Evolutionary conservation across 2,797 vertebrate genomes (phyloP), one percentile per base, ranked within the genome.

Genomic region (Pseudocheirus occidentalis): DNA sequence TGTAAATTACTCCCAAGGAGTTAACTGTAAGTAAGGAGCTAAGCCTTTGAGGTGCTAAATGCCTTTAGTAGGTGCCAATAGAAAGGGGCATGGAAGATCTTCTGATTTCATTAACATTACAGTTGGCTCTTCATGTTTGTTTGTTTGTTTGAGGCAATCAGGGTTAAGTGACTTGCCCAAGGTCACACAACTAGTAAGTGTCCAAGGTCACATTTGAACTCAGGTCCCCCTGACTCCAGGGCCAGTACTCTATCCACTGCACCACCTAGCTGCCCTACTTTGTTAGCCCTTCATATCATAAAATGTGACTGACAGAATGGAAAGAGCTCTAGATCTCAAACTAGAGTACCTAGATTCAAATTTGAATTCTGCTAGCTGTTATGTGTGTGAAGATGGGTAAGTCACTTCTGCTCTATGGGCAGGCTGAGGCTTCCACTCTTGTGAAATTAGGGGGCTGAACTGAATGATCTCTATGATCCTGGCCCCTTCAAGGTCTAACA

Each of bases 181-280:
- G 31, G 58, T 13, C 58, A 62, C 58, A 34, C 58, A 62, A 31
- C 31, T 31, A 62, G 31, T 13, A 14, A 66, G 13, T 66, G 31
- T n/a, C 31, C n/a, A 4, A n/a, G 62, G 4, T 0, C 0, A 1
- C 1, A n/a, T 66, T n/a, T 66, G 34, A 66, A 66, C 14, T 66
- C 14, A 66, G 1, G 31, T n/a, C 34, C 34, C 34, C 31, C 62
- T 66, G 4, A 66, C 34, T 16, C 62, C 34, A 66, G 14, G 34
- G 1, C 14, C 31, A 66, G 31, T 62, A 14, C 34, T 66, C 62
- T 66, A 66, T n/a, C 62, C 62, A 66, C 34, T 66, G 62, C 5
- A 66, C 34, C 62, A n/a, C 34, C 34, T 66, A 66, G 34, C 4
- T 66, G 62, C 4, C 14, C 5, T 14, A 66, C 2, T 21, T 73